Evolutionary conservation across 2,113 vertebrate genomes (phyloP), one percentile per base, ranked within the genome.

Genomic region (Oxyura jamaicensis): DNA sequence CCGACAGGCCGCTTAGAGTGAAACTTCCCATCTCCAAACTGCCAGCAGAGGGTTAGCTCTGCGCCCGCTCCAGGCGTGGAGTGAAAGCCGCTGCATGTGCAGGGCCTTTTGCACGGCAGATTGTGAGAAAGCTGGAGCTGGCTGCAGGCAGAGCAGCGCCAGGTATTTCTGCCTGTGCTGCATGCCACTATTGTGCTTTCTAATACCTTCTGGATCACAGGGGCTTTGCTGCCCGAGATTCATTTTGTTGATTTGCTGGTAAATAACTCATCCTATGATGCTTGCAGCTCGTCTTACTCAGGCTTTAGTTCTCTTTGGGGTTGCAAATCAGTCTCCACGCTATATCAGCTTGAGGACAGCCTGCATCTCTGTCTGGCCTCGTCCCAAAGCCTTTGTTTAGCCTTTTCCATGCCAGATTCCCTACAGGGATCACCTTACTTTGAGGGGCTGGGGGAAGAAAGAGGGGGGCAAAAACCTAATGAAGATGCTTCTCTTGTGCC

Each of bases 371-470:
- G 41, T 58, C 83, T 95, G 90, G 91, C 86, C 88, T 91, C 72
- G 41, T 93, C 88, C 77, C 86, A 96, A 88, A 94, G 62, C 86
- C 75, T 92, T 95, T 95, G 81, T 95, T 95, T 84, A 91, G 83
- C 22, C 46, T 55, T 67, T 84, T 91, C 36, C 74, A 33, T 69
- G 66, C 55, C 62, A 69, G 25, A 90, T 85, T 93, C 73, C 55
- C 83, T 78, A 63, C 75, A 81, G 86, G 72, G 82, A 74, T 88
- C 77, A 68, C 77, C 74, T 91, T 91, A 28, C 78, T 84, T 20
- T 2, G 8, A 69, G 60, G n/a, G 39, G 53, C 29, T 84, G 58
- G 39, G 31, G 33, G 44, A 81, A 83, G 20, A 84, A 83, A 68
- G 31, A 44, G 25, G 35, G 67, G 35, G 31, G 53, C n/a, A 18